Evolutionary conservation across 2,797 vertebrate species (phyloP), one percentile per base, ranked within the genome.

Genomic region (Chiroxiphia lanceolata): DNA sequence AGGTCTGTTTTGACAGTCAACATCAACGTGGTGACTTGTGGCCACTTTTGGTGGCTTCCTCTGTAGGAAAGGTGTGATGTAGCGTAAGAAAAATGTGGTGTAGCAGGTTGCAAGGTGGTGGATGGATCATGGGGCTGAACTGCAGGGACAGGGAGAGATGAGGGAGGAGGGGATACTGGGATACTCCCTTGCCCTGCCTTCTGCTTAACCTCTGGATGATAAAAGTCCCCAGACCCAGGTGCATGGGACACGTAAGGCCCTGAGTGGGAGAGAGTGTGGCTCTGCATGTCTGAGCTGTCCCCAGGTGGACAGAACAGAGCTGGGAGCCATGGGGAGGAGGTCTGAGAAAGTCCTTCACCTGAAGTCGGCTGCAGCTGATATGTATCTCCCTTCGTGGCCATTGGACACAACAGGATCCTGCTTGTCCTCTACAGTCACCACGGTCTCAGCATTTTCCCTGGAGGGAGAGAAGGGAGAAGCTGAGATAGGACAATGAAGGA

Each of bases 321-420:
- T 69, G 34, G 15, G 21, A 53, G 33, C 22, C 11, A 2, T 5
- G 23, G 13, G 33, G 27, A 11, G 25, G 40, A 53, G 25, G 17
- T 65, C 9, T 51, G 21, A 67, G 48, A 15, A 19, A 61, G 8
- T 47, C 3, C 25, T 94, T 97, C 85, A 98, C 98, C 98, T 98
- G 97, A 98, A 98, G 59, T 83, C 42, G 0, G 96, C 91, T 0
- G 87, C 97, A 69, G 82, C 59, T 0, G 72, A 93, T 48, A 91
- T 14, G 4, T 98, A 97, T 71, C 36, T 97, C 57, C 97, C 98
- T 4, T 98, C 97, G 0, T 45, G 94, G 11, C 98, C 97, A 0
- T 97, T 98, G 83, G 96, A 87, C 0, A 6, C 68, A 74, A 96
- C 88, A 77, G 83, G 38, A 4, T 97, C 96, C 10, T 42, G 83